Base-by-base conservation (phyloP, 2,888 invertebrate species). In the Cephus pulcher region DNA sequence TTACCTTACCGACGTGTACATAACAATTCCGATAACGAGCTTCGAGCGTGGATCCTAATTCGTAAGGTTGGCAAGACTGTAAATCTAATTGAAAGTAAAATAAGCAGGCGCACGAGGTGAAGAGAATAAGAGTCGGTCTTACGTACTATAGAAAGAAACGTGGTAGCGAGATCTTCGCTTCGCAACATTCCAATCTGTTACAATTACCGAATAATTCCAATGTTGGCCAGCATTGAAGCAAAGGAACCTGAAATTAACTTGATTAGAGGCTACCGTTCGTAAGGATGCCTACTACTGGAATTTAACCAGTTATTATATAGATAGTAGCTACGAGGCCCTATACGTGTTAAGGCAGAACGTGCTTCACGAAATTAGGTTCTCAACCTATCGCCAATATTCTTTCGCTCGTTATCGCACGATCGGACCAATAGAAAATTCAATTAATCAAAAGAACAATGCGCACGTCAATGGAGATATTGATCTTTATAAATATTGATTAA, bases 221-320 rank as follows among this genome's bases (percentile, higher is more conserved):
- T 87, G 89, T 87, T 88, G 89, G 86, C 84, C 88, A 86, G 88
- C 85, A 87, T 88, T 86, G 87, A 86, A 84, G 82, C 83, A 80
- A 86, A 84, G 86, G 86, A 91, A 89, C 91, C 91, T 84, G 84
- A 86, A 91, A 91, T 91, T 91, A 91, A 90, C 85, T 89, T 91
- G 91, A 91, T 91, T 91, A 91, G 91, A 89, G 91, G 91, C 91
- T 91, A 91, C 91, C 89, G 91, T 91, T 90, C 88, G 89, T 88
- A 88, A 89, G 88, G 88, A 89, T 89, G 84, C 85, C 89, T 87
- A 91, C 91, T 91, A 91, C 91, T 90, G 91, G 91, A 91, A 91
- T 91, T 91, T 88, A 88, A 90, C 89, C 89, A 89, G 88, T 91
- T 89, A 91, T 91, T 91, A 91, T 86, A 89, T 85, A 88, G 88